phyloP scores from a whole-genome alignment of 1,140 invertebrate species.

The Saccostrea cuccullata region DNA sequence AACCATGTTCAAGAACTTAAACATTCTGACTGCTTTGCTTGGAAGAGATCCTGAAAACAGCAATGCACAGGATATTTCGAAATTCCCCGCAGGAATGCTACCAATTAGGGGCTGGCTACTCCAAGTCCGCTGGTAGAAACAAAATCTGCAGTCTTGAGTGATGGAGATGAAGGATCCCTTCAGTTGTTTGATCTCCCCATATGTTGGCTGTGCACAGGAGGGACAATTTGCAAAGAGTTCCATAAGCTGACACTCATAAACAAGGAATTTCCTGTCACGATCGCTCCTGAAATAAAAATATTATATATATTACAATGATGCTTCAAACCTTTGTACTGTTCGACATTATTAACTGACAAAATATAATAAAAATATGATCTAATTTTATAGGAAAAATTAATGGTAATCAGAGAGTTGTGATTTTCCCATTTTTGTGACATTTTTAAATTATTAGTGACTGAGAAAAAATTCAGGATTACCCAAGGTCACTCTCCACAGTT shows the following conservation, averaged over 20 bases:
- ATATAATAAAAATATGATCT: too few species aligned
- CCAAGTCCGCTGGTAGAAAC: constrained; percentile 3
- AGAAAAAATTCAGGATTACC: too few species aligned
- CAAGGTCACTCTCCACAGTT: too few species aligned
- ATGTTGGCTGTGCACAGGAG: background rate
- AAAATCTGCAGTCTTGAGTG: constrained; percentile 31
- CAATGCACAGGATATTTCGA: background rate
- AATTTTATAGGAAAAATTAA: too few species aligned
- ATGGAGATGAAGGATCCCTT: constrained; percentile 32
- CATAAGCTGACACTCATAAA: constrained; percentile 11
- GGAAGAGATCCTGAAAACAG: constrained; percentile 8
- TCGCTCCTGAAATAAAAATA: too few species aligned
- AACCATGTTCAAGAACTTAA: background rate
- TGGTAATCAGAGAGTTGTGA: too few species aligned
- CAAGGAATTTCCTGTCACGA: constrained; percentile 18
- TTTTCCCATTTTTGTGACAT: too few species aligned
- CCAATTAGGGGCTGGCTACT: background rate
- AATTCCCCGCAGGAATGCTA: constrained; percentile 24
- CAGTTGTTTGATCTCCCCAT: background rate
- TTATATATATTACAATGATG: too few species aligned
- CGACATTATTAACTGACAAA: too few species aligned
- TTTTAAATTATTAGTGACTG: too few species aligned
- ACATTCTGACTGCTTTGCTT: background rate
- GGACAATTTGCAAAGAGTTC: constrained; percentile 22
- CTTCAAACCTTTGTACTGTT: too few species aligned